Base-by-base conservation (phyloP, 1,140 invertebrate genomes). In the Drosophila malerkotliana region DNA sequence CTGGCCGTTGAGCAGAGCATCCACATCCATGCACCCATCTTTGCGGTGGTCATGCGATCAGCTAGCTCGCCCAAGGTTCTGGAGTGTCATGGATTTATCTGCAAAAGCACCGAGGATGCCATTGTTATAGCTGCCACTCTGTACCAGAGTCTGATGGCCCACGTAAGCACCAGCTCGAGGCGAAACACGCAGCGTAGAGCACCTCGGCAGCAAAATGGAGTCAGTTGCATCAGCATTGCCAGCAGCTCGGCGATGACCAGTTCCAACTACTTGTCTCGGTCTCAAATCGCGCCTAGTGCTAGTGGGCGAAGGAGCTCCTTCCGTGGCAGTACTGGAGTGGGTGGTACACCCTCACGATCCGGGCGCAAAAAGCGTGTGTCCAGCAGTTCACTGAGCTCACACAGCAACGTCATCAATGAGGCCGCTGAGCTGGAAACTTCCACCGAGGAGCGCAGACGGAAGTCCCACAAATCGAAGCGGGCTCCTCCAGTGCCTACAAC, bases 21-120 rank as follows among this genome's bases (percentile, higher is more conserved):
- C 30, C 81, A 84, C 24, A 52, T 93, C 6, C 96, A 97, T 92
- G 96, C 96, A 0, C 97, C 97, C 1, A 94, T 98, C 81, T 98
- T 98, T 91, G 96, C 97, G 10, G 97, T 98, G 41, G 96, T 98
- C 15, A 98, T 98, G 96, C 94, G 96, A 72, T 95, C 96, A 76
- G 94, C 95, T 30, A 95, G 95, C 15, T 94, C 96, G 7, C 95
- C 96, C 2, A 95, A 95, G 80, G 93, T 96, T 63, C 92, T 98
- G 49, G 96, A 98, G 92, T 98, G 97, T 91, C 97, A 98, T 92
- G 97, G 96, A 12, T 98, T 98, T 92, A 96, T 97, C 60, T 98
- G 97, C 92, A 95, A 95, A 81, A 95, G 94, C 76, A 95, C 96
- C 10, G 97, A 98, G 92, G 97, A 98, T 90, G 97, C 97, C 21